phyloP scores from a whole-genome alignment of 2,113 vertebrate genomes.

The Polypterus bichir region DNA sequence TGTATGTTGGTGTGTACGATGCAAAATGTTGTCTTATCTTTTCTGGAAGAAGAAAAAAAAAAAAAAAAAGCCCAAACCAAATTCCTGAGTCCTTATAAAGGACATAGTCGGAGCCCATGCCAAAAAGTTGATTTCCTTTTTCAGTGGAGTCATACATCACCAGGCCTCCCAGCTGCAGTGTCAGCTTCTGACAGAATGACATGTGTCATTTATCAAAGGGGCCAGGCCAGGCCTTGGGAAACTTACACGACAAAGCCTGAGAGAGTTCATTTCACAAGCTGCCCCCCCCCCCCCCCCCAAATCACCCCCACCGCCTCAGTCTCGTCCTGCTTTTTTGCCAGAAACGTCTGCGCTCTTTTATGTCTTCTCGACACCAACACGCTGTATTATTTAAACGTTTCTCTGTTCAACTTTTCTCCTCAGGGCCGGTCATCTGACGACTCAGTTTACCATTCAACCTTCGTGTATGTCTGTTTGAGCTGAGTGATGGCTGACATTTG shows the following conservation, averaged over 20 bases:
- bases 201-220: slow-evolving; percentile 99
- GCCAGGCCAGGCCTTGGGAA: slow-evolving; percentile 98
- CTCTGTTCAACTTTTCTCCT: too few relatives aligned
- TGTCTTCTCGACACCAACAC: slow-evolving; percentile 57
- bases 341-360: slow-evolving; percentile 80
- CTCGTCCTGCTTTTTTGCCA: slow-evolving; percentile 71
- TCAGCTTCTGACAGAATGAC: slow-evolving; percentile 99
- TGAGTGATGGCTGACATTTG: too few relatives aligned
- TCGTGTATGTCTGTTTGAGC: too few relatives aligned
- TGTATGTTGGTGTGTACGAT: background rate
- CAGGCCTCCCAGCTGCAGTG: slow-evolving; percentile 95
- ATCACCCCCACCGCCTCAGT: too few relatives aligned
- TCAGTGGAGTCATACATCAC: slow-evolving; percentile 94
- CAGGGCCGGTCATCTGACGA: too few relatives aligned
- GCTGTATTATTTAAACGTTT: slow-evolving; percentile 3
- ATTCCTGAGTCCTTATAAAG: slow-evolving; percentile 57
- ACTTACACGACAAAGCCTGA: slow-evolving; percentile 95
- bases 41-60: slow-evolving; percentile 1
- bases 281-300: slow-evolving; percentile 56
- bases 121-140: slow-evolving; percentile 99
- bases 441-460: too few relatives aligned
- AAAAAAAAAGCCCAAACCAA: slow-evolving; percentile 36
- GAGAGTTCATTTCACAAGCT: slow-evolving; percentile 97
- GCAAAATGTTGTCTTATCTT: slow-evolving; percentile 17
- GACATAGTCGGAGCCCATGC: slow-evolving; percentile 81